phyloP scores from a whole-genome alignment of 2,888 invertebrate genomes.

The Zele albiditarsus region DNA sequence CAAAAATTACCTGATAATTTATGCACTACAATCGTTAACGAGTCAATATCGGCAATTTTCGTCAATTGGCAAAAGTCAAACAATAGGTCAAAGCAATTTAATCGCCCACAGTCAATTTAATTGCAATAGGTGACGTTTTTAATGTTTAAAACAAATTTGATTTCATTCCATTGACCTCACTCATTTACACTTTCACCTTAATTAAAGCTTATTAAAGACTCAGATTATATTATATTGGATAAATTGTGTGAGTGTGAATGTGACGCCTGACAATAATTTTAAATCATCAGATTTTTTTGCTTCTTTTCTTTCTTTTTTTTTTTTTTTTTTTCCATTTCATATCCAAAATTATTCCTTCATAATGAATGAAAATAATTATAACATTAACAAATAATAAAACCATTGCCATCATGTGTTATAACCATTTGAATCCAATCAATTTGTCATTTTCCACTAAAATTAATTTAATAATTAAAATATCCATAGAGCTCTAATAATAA shows the following conservation, averaged over 20 bases:
- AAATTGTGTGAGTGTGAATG: background rate
- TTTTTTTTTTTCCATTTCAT: background rate
- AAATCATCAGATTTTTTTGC: background rate
- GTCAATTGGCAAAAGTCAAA: constrained; percentile 68
- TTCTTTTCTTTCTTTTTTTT: background rate
- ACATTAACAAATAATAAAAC: no score
- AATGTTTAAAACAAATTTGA: constrained; percentile 67
- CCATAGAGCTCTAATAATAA: background rate
- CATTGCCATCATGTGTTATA: no score
- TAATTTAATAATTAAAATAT: background rate
- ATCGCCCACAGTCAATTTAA: constrained; percentile 71
- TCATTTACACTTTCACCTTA: constrained; percentile 50
- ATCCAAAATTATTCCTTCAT: background rate
- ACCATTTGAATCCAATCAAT: background rate
- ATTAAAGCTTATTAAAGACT: constrained; percentile 49
- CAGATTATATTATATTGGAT: constrained; percentile 1
- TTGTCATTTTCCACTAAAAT: background rate
- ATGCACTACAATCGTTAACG: constrained; percentile 65
- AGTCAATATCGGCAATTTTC: constrained; percentile 66
- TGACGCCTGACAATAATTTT: background rate
- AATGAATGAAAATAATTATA: background rate
- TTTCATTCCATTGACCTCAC: constrained; percentile 67
- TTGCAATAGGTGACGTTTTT: constrained; percentile 55
- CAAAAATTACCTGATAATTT: constrained; percentile 32
- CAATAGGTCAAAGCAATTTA: constrained; percentile 63